Evolutionary conservation across 2,113 vertebrate species (phyloP), one percentile per base, ranked within the genome.

Genomic region (Taurulus bubalis): DNA sequence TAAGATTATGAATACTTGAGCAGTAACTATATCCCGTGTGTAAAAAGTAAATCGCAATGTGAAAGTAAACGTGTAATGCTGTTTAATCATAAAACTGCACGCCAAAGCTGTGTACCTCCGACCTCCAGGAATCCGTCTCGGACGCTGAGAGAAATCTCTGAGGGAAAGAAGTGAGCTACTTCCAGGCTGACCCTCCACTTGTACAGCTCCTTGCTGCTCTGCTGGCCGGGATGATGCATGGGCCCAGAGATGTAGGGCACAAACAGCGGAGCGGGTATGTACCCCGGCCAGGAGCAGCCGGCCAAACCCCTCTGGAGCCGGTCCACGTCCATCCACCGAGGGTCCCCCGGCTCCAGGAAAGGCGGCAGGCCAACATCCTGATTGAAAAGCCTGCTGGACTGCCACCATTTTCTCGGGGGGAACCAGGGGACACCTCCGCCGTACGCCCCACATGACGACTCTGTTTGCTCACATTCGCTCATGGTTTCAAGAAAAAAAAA

Each of bases 181-280:
- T 96, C 95, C 90, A 96, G 88, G 75, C 62, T 89, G 83, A 96
- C 91, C 71, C 84, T 92, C 95, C 95, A 96, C 81, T 60, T 90
- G 71, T 75, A 73, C 60, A 40, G 82, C 62, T 90, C 92, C n/a
- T 53, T 67, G 5, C 42, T 85, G 22, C 79, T 80, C 82, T 79
- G 75, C 70, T 85, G 77, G 51, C 79, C 26, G 12, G 82, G 34
- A 6, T 77, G 85, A 73, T 51, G 80, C 82, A 66, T 68, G 6
- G 59, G 42, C 62, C 76, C 82, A 15, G 82, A 82, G 53, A 86
- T 73, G 79, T 87, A 76, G 40, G 93, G 90, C 56, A 86, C 73
- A 26, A 89, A 79, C 56, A 87, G 67, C 3, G 90, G 84, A 8
- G 89, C 49, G 16, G 87, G 85, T 14, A 77, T 20, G 88, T 88